Evolutionary conservation across 2,888 invertebrate species (phyloP), one percentile per base, ranked within the genome.

Genomic region (Amphipoea lucens): DNA sequence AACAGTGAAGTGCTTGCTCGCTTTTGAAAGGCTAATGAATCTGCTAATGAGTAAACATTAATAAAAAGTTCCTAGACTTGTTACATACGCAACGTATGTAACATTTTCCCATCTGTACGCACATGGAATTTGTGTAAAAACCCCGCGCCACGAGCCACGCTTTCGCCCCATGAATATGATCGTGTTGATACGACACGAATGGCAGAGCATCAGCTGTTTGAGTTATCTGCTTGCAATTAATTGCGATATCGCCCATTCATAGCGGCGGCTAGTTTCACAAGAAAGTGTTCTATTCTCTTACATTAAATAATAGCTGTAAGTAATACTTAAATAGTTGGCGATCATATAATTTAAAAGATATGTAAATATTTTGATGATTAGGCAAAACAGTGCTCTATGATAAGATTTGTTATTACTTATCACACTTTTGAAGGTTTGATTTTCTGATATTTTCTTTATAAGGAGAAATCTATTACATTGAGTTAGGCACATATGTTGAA

Each of bases 131-230:
- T 86, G 84, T 89, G 86, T 88, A 90, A 91, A 89, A 89, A 88
- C 86, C 75, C 84, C 78, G 86, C 90, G 90, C 90, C 90, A 90
- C 84, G 87, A 91, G 90, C 86, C 92, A 92, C 94, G 95, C 95
- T 96, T 95, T 95, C 95, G 93, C 94, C 92, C 93, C 92, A 92
- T 93, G 93, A 93, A 93, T 93, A 91, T 85, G 91, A 92, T 93
- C 94, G 94, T 94, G 93, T 91, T 89, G 90, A 91, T 91, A 91
- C 94, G 94, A 92, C 92, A 94, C 95, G 95, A 94, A 90, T 93
- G 92, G 92, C 92, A 90, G 93, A 92, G 91, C 94, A 95, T 95
- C 96, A 96, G 95, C 95, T 96, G 96, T 95, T 95, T 90, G 90
- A 93, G 91, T 91, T 93, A 94, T 94, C 93, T 93, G 91, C 90